Conservation (phyloP, 92 coral and sea anemone genomes). For the Parazoanthus atlanticus region DNA sequence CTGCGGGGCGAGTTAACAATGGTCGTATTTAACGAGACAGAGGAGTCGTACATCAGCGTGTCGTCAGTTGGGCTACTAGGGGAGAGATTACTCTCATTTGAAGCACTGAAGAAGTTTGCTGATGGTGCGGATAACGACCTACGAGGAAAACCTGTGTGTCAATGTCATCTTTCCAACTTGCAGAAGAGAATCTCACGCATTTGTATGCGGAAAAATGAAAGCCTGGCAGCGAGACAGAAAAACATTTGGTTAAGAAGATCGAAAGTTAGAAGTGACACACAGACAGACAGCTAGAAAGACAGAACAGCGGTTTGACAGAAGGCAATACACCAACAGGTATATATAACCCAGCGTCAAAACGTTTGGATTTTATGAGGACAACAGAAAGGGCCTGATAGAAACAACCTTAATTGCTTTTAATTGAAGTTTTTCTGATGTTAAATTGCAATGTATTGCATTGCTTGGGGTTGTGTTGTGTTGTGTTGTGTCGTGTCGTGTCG, state of each 20-base stretch:
- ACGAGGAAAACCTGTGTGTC: not conserved
- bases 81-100: not conserved
- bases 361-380: too few species aligned
- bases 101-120: not conserved
- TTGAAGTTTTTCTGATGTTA: not conserved
- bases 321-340: too few species aligned
- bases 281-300: not conserved
- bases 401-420: not conserved
- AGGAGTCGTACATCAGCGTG: not conserved
- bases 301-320: not conserved
- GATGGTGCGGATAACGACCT: constrained; percentile 11
- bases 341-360: too few species aligned
- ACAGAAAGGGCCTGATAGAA: not conserved
- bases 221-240: not conserved
- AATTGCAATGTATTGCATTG: too few species aligned
- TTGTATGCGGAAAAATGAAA: not conserved
- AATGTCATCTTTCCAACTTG: not conserved
- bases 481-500: too few species aligned
- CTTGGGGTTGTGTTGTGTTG: too few species aligned
- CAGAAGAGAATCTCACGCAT: not conserved
- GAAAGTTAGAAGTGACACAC: not conserved
- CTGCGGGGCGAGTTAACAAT: constrained; percentile 12
- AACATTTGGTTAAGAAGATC: not conserved
- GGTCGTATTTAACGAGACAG: not conserved
- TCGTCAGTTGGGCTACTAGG: not conserved